Percentiles rank a stretch among this genome's conserved stretches.
phyloP scores from a whole-genome alignment of 2,113 vertebrate genomes.

The Corapipo altera region DNA sequence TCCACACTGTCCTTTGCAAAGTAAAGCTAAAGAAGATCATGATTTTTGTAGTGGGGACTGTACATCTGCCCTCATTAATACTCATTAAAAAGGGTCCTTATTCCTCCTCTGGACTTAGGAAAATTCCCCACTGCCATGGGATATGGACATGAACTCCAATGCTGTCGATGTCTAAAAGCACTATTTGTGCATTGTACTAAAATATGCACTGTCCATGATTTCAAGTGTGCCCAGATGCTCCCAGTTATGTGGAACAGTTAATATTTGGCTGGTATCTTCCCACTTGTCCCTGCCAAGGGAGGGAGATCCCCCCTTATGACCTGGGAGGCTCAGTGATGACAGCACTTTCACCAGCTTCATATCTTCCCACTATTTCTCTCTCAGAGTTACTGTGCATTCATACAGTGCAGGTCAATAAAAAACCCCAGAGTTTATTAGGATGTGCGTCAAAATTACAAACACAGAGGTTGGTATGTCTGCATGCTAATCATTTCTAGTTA shows the following conservation, averaged over 20 bases:
- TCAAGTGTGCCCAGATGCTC: neutral
- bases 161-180: neutral
- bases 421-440: constrained; percentile 15
- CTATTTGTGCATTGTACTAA: neutral
- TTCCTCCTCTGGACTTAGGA: neutral
- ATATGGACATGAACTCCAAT: neutral
- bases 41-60: neutral
- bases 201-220: neutral
- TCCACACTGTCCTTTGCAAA: neutral
- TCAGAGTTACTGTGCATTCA: neutral
- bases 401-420: neutral
- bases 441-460: constrained; percentile 42
- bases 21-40: neutral
- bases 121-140: neutral
- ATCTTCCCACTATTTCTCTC: neutral
- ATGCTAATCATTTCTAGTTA: constrained; percentile 62
- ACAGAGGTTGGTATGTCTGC: constrained; percentile 3
- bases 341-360: neutral
- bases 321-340: neutral
- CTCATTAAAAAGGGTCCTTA: neutral
- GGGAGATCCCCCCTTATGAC: neutral
- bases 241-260: neutral
- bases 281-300: neutral
- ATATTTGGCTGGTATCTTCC: neutral
- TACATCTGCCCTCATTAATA: neutral